Conservation (phyloP, 2,113 vertebrate genomes). For the Gorsachius goisagi region DNA sequence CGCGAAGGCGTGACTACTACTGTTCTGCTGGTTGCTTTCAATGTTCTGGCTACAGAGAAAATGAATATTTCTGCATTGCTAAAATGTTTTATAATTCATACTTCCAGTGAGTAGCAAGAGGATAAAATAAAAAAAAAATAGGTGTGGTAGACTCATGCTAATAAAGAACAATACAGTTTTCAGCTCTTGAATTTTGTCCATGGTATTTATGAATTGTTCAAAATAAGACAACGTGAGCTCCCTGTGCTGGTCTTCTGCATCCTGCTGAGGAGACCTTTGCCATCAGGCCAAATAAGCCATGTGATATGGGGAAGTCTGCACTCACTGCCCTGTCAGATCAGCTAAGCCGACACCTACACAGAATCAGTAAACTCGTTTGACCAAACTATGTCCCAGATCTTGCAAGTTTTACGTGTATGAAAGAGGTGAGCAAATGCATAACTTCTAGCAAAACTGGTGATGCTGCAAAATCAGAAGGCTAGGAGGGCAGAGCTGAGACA, state of each 20-base stretch:
- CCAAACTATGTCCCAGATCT: not conserved
- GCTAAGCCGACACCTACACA: not conserved
- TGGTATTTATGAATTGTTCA: not conserved
- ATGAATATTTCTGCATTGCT: not conserved
- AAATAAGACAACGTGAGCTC: not conserved
- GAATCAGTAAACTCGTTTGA: not conserved
- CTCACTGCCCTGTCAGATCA: not conserved
- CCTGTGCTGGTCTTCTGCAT: not conserved
- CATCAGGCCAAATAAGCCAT: not conserved
- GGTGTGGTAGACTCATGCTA: not conserved
- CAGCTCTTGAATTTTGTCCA: not conserved
- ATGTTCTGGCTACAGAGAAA: not conserved
- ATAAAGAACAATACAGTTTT: not conserved
- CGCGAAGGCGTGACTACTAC: not conserved
- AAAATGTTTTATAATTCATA: not conserved
- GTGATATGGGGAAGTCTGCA: not conserved
- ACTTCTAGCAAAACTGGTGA: not conserved
- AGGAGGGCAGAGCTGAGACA: not conserved
- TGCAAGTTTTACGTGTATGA: not conserved
- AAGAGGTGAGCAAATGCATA: not conserved
- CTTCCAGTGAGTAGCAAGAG: not conserved
- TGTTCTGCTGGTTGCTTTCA: constrained; percentile 4
- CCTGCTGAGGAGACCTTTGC: not conserved
- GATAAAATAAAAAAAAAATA: not conserved
- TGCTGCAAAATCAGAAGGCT: not conserved